Conservation (phyloP, 2,797 vertebrate genomes). For the Acestrorhynchus altus region DNA sequence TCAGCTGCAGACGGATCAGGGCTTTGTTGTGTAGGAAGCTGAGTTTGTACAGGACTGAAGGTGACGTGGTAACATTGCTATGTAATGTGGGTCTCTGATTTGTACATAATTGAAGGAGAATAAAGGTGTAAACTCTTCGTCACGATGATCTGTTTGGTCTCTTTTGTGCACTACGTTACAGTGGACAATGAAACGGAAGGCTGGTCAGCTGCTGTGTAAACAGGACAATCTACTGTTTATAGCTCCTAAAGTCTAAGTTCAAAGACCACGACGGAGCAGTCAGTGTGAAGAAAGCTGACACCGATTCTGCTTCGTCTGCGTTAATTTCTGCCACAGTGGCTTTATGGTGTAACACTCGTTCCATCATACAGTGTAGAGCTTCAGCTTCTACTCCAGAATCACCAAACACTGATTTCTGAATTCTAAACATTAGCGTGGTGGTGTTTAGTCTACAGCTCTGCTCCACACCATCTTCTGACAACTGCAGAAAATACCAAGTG, state of each 20-base stretch:
- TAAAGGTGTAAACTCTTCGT: constrained; percentile 7
- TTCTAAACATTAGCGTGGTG: too few species aligned
- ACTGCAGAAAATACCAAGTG: too few species aligned
- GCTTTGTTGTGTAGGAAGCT: constrained; percentile 73
- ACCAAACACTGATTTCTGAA: too few species aligned
- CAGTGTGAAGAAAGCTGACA: not conserved
- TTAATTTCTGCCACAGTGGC: not conserved
- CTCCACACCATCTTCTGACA: too few species aligned
- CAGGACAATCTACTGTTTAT: not conserved
- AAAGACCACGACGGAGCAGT: not conserved
- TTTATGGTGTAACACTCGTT: too few species aligned
- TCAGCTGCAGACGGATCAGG: constrained; percentile 69
- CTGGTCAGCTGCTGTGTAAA: constrained; percentile 11
- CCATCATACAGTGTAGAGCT: too few species aligned
- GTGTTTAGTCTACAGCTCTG: too few species aligned
- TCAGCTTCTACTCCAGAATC: too few species aligned
- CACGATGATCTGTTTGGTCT: not conserved
- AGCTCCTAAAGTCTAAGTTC: not conserved
- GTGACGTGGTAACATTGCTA: constrained; percentile 73
- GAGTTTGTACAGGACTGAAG: constrained; percentile 73
- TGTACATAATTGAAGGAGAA: constrained; percentile 73
- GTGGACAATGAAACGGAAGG: too few species aligned
- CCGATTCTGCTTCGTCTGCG: not conserved
- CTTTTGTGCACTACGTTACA: not conserved
- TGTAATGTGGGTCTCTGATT: constrained; percentile 75